Evolutionary conservation across 2,113 vertebrate species (phyloP), one percentile per base, ranked within the genome.

Genomic region (Paratilapia polleni): DNA sequence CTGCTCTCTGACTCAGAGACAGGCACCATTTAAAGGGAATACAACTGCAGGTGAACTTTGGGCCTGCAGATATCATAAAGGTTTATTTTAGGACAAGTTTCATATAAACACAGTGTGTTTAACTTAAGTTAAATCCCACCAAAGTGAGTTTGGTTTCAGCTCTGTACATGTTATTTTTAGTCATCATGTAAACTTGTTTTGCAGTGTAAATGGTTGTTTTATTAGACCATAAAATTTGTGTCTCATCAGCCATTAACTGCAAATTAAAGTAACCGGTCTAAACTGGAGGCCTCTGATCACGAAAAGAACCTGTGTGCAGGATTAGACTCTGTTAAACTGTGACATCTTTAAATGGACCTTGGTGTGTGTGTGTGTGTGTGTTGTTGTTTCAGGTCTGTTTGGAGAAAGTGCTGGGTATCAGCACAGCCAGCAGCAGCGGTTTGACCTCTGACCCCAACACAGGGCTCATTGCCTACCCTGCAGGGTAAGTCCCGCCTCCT

Each of bases 351-450:
- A 68, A 49, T 1, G 15, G 41, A 68, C 41, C 3, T 28, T 28
- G 54, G 22, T 80, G 34, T 64, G 59, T 57, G 17, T 41, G 36
- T 38, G 22, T 52, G 52, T 56, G n/a, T 38, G 36, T 58, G 54
- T 52, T 64, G 14, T 26, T 24, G 47, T 87, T 83, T 47, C 92
- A 98, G 97, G 97, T 97, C 60, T 92, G 78, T 24, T 91, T 98
- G 26, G 97, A 98, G 91, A 97, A 96, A 31, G 97, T 98, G 19
- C 80, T 98, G 47, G 97, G 97, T 3, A 95, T 98, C 90, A 97
- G 96, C 10, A 90, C 96, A 1, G 94, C 94, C 54, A 96, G 90
- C 83, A 95, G 96, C 93, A 97, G 96, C 38, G 91, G 95, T 43
- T 78, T 98, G 83, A 94, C 97, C 77, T 98, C 96, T 87, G 96